Base-by-base conservation (phyloP, 2,888 invertebrate genomes). In the Cerceris rybyensis region DNA sequence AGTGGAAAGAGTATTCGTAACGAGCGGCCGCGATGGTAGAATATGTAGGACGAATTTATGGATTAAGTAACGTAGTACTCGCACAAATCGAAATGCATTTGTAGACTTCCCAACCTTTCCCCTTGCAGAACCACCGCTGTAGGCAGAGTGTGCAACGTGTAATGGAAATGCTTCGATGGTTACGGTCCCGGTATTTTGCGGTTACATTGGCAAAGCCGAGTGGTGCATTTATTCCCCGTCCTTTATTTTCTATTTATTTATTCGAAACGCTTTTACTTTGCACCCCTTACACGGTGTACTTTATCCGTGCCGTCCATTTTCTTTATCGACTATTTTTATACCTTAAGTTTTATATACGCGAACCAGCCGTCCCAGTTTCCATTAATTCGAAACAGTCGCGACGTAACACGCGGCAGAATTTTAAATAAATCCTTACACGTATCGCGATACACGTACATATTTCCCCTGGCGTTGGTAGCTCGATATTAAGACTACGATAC, bases 21-120 rank as follows among this genome's bases (percentile, higher is more conserved):
- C 6, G 7, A n/a, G 6, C 13, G 50, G 13, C 9, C n/a, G 50
- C 7, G 11, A 52, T 14, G n/a, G 41, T 50, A 50, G 39, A 52
- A 64, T 28, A 28, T 64, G 50, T 41, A 11, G 39, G 39, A 28
- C 4, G 11, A 52, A 64, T 64, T 16, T 6, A 50, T 14, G 63
- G 17, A 61, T 77, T 77, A 77, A 77, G 49, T 41, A 57, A 55
- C 17, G 52, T 61, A 69, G 52, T 43, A n/a, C 66, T 58, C 76
- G 55, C 55, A 61, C 65, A 70, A 80, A 57, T 59, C 68, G 77
- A 77, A 69, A 78, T 70, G 69, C 80, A 82, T 82, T 82, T 81
- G 78, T 73, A 73, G 72, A 77, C 73, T 60, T 65, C 43, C 66
- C 70, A 50, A 43, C 60, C 42, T 42, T 54, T 59, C 61, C 42